Percentiles rank a stretch among this genome's conserved stretches.
These are phyloP conservation scores for Stenchaetothrips biformis DNA, from an alignment of 2,888 invertebrate genomes.

Conservation along the genomic window DNA sequence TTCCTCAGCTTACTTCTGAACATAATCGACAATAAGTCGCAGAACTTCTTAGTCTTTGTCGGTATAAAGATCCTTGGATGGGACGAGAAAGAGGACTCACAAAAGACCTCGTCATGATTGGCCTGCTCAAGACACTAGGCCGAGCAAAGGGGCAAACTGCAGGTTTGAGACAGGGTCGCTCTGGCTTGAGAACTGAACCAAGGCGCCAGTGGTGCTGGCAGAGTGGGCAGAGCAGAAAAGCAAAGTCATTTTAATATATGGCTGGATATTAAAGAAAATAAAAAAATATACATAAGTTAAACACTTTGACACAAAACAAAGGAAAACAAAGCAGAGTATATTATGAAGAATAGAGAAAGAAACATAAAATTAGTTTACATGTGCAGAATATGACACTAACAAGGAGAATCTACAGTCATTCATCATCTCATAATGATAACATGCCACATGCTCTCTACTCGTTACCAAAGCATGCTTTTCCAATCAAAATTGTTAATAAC, in stretches of 20 bases:
- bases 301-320: neutral
- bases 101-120: conserved; percentile 18
- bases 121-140: conserved; percentile 9
- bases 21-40: conserved; percentile 12
- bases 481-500: neutral
- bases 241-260: neutral
- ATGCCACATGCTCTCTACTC: too few species aligned
- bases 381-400: neutral
- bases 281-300: too few species aligned
- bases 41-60: conserved; percentile 10
- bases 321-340: too few species aligned
- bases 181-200: conserved; percentile 7
- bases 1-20: neutral
- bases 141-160: conserved; percentile 16
- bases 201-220: conserved; percentile 16
- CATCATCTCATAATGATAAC: neutral
- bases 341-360: too few species aligned
- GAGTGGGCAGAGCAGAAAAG: conserved; percentile 24
- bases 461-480: neutral
- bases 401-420: neutral
- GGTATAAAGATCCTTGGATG: neutral
- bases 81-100: conserved; percentile 11
- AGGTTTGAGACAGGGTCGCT: neutral
- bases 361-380: neutral
- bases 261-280: neutral